phyloP scores from a whole-genome alignment of 2,797 vertebrate species.

The Semaprochilodus insignis region DNA sequence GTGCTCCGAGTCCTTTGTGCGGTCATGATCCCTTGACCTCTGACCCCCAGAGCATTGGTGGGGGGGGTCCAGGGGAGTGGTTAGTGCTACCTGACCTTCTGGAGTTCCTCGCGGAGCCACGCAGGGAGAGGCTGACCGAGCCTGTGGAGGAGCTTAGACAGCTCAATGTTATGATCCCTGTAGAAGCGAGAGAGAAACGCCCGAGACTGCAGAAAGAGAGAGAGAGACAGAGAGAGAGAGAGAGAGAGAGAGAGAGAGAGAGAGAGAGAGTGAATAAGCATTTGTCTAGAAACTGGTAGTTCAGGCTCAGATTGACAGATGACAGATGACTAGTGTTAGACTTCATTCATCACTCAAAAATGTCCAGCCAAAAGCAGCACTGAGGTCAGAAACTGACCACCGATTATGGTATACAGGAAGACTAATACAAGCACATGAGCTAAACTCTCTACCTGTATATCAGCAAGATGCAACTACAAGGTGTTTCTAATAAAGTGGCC shows the following conservation, averaged over 20 bases:
- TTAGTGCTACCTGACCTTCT: slow-evolving; percentile 89
- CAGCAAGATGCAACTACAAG: too few relatives aligned
- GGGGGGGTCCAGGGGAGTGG: slow-evolving; percentile 38
- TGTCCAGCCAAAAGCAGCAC: too few relatives aligned
- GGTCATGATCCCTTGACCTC: slow-evolving; percentile 66
- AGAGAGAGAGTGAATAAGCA: not conserved
- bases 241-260: slow-evolving; percentile 11
- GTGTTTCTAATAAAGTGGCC: too few relatives aligned
- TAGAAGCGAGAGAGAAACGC: slow-evolving; percentile 94
- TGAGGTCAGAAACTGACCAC: too few relatives aligned
- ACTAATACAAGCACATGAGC: too few relatives aligned
- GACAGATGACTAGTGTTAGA: too few relatives aligned
- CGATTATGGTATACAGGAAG: too few relatives aligned
- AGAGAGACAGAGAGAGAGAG: not conserved
- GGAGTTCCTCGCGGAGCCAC: slow-evolving; percentile 95
- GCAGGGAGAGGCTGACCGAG: slow-evolving; percentile 94
- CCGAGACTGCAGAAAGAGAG: slow-evolving; percentile 82
- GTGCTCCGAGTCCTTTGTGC: slow-evolving; percentile 52
- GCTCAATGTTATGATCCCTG: slow-evolving; percentile 94
- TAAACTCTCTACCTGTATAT: too few relatives aligned
- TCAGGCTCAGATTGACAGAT: too few relatives aligned
- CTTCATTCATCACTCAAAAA: too few relatives aligned
- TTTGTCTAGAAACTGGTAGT: not conserved
- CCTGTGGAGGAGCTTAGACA: slow-evolving; percentile 94
- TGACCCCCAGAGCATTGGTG: slow-evolving; percentile 64